Evolutionary conservation across 2,113 vertebrate species (phyloP), one percentile per base, ranked within the genome.

Genomic region (Gorsachius goisagi): DNA sequence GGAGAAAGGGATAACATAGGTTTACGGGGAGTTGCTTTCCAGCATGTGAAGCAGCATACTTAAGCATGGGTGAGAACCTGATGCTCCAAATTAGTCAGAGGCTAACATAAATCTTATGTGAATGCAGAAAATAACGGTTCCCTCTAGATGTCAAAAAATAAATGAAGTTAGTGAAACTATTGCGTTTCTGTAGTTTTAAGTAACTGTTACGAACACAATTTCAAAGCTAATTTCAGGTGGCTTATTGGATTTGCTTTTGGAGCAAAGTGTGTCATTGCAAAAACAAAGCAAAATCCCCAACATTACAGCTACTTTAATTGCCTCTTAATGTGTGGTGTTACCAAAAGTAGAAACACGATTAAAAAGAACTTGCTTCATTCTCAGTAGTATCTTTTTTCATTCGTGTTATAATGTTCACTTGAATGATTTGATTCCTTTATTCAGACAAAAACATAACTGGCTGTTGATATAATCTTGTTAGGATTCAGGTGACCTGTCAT

Each of bases 331-430:
- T 3, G n/a, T 74, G 74, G 32, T 60, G 78, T 56, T 94, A 92
- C 72, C 85, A 73, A 72, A 97, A 96, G 85, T 85, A 81, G 94
- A 94, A 94, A 88, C 87, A 83, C 79, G 85, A 97, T 97, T 94
- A 93, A 78, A 85, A 86, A 67, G 90, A 94, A 90, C 60, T 74
- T 67, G 44, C 90, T 96, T 96, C 79, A 71, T 86, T 89, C 77
- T 89, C 79, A 95, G 62, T 93, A 86, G 85, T 83, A 64, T 95
- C 30, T 85, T 90, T 86, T 82, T 67, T 72, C 30, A 77, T 93
- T 83, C 81, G 50, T 68, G 74, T 95, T 93, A 74, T 78, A 56
- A 11, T 60, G 64, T 91, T 95, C 52, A 41, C 66, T 95, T 92
- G 53, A 45, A 80, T 10, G 5, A 95, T 87, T 77, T 93, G 74